These are phyloP conservation scores for Lasioglossum oenotherae DNA, from an alignment of 2,888 invertebrate genomes.

Conservation along the genomic window DNA sequence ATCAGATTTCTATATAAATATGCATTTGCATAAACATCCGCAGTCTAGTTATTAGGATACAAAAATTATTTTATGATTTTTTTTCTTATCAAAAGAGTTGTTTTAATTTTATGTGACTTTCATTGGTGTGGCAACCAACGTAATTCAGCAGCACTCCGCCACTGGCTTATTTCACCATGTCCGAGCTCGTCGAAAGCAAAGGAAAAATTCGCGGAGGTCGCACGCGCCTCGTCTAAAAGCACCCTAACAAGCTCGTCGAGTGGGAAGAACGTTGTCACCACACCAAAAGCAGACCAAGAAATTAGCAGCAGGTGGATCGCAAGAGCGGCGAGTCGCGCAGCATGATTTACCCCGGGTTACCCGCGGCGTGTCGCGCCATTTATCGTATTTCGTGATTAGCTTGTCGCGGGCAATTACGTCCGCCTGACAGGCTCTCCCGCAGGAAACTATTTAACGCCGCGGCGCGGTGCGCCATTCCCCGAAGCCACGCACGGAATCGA, in stretches of 20 bases:
- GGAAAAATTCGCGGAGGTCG: neutral
- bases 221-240: neutral
- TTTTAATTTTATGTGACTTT: no score
- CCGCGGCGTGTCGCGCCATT: slow-evolving; percentile 45
- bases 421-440: slow-evolving; percentile 35
- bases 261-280: neutral
- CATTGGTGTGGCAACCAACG: neutral
- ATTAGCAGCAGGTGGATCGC: slow-evolving; percentile 33
- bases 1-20: no score
- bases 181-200: neutral
- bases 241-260: neutral
- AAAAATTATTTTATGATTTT: no score
- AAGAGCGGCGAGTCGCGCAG: slow-evolving; percentile 24
- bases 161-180: neutral
- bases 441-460: slow-evolving; percentile 38
- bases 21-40: no score
- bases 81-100: no score
- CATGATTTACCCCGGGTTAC: slow-evolving; percentile 54
- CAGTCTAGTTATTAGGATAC: no score
- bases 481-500: slow-evolving; percentile 27
- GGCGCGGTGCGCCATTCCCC: neutral
- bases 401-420: slow-evolving; percentile 61
- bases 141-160: neutral
- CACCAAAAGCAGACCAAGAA: neutral
- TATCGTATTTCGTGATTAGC: slow-evolving; percentile 68